phyloP scores from a whole-genome alignment of 2,888 invertebrate species.

The Aethes cnicana region DNA sequence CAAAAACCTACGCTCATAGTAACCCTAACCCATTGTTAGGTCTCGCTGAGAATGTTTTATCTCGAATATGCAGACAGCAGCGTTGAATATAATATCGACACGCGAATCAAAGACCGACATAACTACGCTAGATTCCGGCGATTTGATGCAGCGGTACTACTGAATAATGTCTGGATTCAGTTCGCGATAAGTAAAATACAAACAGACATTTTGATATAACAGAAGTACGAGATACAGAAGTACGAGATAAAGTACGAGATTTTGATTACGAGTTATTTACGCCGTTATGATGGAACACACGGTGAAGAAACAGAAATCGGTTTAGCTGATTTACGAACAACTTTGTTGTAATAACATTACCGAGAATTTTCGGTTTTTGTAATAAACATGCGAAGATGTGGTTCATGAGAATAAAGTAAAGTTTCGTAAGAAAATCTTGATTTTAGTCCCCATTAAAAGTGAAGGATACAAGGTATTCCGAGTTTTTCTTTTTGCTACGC shows the following conservation, averaged over 20 bases:
- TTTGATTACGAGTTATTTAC: conserved; percentile 7
- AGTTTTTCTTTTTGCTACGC: conserved; percentile 67
- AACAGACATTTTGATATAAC: conserved; percentile 8
- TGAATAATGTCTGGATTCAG: conserved; percentile 17
- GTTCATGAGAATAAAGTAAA: conserved; percentile 48
- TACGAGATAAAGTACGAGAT: neutral
- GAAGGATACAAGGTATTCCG: conserved; percentile 67
- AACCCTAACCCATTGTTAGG: conserved; percentile 68
- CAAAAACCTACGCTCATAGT: conserved; percentile 66
- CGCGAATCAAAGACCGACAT: conserved; percentile 19
- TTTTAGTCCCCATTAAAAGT: conserved; percentile 66
- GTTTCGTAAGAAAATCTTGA: conserved; percentile 56
- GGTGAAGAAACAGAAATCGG: conserved; percentile 14
- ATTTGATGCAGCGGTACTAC: conserved; percentile 6
- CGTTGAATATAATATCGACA: conserved; percentile 23
- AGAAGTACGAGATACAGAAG: neutral
- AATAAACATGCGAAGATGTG: conserved; percentile 31
- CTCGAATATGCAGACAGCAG: conserved; percentile 54
- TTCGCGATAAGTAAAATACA: conserved; percentile 10
- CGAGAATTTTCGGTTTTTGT: conserved; percentile 5
- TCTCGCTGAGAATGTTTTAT: conserved; percentile 71
- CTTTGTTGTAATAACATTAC: conserved; percentile 19
- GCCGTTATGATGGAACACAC: conserved; percentile 10
- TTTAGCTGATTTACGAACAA: conserved; percentile 16
- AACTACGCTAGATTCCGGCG: conserved; percentile 9